A percentile compares a stretch with the other conserved stretches of the same genome.
These are phyloP conservation scores for Idaea biselata DNA, from an alignment of 2,888 invertebrate genomes.

Conservation along the genomic window DNA sequence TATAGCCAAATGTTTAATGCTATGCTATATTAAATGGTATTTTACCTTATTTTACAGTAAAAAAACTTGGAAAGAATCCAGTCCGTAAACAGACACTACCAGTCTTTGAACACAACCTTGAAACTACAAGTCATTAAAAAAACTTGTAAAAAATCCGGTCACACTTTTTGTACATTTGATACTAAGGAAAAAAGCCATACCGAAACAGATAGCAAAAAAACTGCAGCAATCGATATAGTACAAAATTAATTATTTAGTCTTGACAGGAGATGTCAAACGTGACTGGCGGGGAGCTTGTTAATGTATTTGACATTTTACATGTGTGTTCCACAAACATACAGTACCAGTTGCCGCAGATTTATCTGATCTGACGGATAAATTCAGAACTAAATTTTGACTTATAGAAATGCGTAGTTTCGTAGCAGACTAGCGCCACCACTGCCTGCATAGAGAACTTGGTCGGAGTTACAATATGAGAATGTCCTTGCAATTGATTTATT, in stretches of 20 bases:
- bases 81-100: background rate
- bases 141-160: background rate
- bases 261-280: slow-evolving; percentile 40
- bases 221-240: slow-evolving; percentile 16
- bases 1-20: too few species aligned
- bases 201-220: slow-evolving; percentile 14
- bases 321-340: background rate
- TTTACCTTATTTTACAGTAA: too few species aligned
- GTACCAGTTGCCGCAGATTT: too few species aligned
- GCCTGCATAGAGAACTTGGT: too few species aligned
- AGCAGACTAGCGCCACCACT: too few species aligned
- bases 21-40: too few species aligned
- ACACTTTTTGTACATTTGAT: background rate
- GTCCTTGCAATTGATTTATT: background rate
- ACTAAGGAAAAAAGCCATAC: background rate
- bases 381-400: too few species aligned
- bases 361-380: too few species aligned
- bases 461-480: background rate
- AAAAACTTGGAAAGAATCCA: background rate
- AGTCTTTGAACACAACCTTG: background rate
- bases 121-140: background rate
- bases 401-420: too few species aligned
- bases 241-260: slow-evolving; percentile 28
- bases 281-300: slow-evolving; percentile 50
- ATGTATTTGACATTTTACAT: slow-evolving; percentile 55